phyloP scores from a whole-genome alignment of 2,888 invertebrate genomes.

The Ptychoptera albimana region DNA sequence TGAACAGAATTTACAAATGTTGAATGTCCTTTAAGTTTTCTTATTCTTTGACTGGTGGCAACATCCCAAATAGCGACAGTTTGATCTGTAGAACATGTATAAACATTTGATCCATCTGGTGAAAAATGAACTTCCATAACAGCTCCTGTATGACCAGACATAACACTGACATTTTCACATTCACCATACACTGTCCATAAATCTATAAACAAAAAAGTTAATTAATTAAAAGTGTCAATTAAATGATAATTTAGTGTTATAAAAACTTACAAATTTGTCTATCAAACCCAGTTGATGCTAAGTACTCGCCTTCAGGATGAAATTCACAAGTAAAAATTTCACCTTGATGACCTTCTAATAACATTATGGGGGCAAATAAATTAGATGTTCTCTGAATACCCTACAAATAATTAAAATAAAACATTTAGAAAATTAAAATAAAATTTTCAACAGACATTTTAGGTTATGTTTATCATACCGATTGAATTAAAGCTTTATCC shows the following conservation, averaged over 20 bases:
- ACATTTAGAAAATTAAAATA: conserved; percentile 7
- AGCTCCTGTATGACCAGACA: conserved; percentile 91
- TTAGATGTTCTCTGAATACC: conserved; percentile 71
- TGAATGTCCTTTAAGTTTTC: conserved; percentile 74
- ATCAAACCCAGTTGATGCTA: conserved; percentile 92
- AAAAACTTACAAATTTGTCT: conserved; percentile 72
- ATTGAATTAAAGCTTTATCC: conserved; percentile 59
- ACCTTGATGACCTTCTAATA: conserved; percentile 90
- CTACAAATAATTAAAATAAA: conserved; percentile 19
- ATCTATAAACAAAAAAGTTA: conserved; percentile 32
- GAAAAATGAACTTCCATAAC: conserved; percentile 85
- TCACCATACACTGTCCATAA: conserved; percentile 97
- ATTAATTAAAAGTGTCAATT: not conserved
- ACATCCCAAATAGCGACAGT: conserved; percentile 94
- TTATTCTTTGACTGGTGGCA: conserved; percentile 69
- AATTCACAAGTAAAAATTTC: conserved; percentile 89
- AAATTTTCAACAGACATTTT: not conserved
- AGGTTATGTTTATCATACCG: conserved; percentile 34
- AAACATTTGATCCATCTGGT: conserved; percentile 68
- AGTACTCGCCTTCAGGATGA: conserved; percentile 88
- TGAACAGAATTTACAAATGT: conserved; percentile 59
- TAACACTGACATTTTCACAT: conserved; percentile 88
- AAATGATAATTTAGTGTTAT: not conserved
- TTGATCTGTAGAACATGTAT: conserved; percentile 87
- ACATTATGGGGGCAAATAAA: conserved; percentile 85